Evolutionary conservation across 2,113 vertebrate species (phyloP).

Genomic region (Campylorhamphus procurvoides): DNA sequence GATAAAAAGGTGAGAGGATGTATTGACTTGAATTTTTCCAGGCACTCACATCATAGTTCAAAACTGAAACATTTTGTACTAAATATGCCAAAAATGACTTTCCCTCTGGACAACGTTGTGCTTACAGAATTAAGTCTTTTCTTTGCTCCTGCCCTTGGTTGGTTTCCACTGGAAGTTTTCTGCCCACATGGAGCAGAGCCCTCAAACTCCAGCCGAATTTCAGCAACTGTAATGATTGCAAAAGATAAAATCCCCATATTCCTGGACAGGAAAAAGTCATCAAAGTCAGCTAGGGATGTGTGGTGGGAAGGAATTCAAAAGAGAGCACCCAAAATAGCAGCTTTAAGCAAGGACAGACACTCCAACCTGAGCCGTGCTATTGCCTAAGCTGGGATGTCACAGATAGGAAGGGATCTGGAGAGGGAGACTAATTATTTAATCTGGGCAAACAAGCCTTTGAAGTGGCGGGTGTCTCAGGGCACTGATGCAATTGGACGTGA

Average conservation of each 20-base stretch:
- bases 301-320: neutral
- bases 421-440: neutral
- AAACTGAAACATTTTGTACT: neutral
- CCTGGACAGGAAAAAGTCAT: neutral
- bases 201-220: neutral
- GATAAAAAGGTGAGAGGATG: neutral
- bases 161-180: neutral
- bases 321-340: neutral
- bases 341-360: neutral
- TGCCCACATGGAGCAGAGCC: neutral
- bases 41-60: accelerated
- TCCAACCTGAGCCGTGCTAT: neutral
- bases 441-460: neutral
- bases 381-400: neutral
- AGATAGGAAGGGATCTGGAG: neutral
- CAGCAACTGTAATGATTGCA: neutral
- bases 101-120: accelerated
- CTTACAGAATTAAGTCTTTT: neutral
- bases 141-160: neutral
- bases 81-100: neutral
- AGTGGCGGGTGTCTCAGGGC: neutral
- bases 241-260: neutral
- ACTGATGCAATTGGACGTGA: neutral
- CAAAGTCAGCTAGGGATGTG: neutral
- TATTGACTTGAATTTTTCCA: neutral